Evolutionary conservation across 2,797 vertebrate genomes (phyloP).

Genomic region (Salmo trutta): DNA sequence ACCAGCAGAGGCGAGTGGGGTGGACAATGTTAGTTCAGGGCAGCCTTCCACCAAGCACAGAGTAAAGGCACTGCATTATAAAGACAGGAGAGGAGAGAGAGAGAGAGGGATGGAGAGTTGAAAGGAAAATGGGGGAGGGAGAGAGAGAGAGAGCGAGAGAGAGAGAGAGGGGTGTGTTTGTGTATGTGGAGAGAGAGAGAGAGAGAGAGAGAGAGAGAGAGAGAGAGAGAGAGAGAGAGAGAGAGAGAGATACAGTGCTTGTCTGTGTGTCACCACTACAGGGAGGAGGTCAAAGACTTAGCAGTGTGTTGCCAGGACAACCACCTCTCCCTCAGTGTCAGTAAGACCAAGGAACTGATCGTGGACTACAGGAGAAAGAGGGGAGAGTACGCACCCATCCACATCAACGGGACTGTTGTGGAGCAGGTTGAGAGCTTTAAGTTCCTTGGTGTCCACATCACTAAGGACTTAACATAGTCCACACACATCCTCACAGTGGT

Average conservation of each 20-base stretch:
- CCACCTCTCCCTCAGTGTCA: no score
- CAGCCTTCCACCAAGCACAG: slow-evolving; percentile 59
- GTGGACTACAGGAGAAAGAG: no score
- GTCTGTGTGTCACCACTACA: slow-evolving; percentile 37
- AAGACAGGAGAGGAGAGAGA: not conserved
- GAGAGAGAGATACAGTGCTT: slow-evolving; percentile 15
- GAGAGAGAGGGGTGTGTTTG: slow-evolving; percentile 18
- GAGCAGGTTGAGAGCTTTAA: no score
- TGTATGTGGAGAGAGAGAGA: not conserved
- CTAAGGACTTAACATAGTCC: no score
- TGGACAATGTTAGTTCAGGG: slow-evolving; percentile 77
- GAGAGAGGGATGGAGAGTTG: not conserved
- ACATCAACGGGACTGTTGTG: no score
- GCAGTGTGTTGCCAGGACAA: not conserved
- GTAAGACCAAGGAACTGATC: no score
- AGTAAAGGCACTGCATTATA: slow-evolving; percentile 26
- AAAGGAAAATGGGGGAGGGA: slow-evolving; percentile 10
- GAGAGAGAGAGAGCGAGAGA: slow-evolving; percentile 7
- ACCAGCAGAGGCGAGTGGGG: slow-evolving; percentile 67
- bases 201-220: not conserved
- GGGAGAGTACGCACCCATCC: no score
- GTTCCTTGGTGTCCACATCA: no score
- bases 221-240: slow-evolving; percentile 39
- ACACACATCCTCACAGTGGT: no score
- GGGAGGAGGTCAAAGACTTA: slow-evolving; percentile 69